Evolutionary conservation across 2,888 invertebrate genomes (phyloP).

Genomic region (Hyalella azteca): DNA sequence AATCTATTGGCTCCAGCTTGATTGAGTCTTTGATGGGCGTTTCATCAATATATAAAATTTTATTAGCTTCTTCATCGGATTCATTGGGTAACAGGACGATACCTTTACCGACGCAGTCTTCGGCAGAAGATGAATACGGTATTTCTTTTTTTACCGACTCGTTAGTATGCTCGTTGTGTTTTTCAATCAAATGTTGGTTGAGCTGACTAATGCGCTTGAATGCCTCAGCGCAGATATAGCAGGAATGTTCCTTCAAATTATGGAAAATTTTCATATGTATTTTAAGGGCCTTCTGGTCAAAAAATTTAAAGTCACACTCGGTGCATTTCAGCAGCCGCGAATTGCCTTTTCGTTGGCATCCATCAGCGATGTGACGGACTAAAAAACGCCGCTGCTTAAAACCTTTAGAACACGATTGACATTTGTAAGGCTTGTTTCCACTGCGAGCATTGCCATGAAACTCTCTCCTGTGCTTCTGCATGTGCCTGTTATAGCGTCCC

Average conservation of each 20-base stretch:
- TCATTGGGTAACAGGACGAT: not conserved
- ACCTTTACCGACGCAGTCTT: not conserved
- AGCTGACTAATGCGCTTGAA: conserved; percentile 27
- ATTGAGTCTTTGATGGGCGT: not conserved
- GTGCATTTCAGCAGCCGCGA: not conserved
- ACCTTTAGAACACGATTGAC: not conserved
- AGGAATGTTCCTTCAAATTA: conserved; percentile 26
- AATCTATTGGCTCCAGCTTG: not conserved
- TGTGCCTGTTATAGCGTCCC: conserved; percentile 33
- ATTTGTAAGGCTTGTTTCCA: conserved; percentile 2
- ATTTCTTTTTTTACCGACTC: not conserved
- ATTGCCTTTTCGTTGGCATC: not conserved
- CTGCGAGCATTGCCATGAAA: not conserved
- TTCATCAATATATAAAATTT: not conserved
- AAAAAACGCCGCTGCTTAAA: conserved; percentile 19
- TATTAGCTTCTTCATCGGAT: not conserved
- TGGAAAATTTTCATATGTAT: conserved; percentile 11
- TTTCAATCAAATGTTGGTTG: conserved; percentile 3
- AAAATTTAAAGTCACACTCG: not conserved
- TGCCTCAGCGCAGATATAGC: conserved; percentile 23
- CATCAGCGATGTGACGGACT: not conserved
- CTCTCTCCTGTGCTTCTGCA: conserved; percentile 29
- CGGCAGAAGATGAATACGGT: not conserved
- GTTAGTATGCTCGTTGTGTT: not conserved
- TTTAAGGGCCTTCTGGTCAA: not conserved